phyloP scores from a whole-genome alignment of 1,140 invertebrate genomes.

The Camponotus vicinus region DNA sequence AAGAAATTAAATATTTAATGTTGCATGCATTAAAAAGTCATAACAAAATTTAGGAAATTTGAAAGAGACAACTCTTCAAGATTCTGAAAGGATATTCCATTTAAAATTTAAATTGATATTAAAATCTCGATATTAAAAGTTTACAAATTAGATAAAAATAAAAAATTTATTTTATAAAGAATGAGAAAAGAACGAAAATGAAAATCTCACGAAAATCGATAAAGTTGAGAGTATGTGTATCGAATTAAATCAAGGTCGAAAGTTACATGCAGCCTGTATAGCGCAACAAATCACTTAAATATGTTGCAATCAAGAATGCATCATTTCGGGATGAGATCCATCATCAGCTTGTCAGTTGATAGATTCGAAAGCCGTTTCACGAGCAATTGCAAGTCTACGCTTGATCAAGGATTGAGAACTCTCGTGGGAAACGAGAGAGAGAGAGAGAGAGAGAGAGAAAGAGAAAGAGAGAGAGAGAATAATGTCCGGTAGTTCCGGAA shows the following conservation, averaged over 20 bases:
- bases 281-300: neutral
- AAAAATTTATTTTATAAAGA: neutral
- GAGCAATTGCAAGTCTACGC: constrained; percentile 5
- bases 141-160: neutral
- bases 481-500: constrained; percentile 19
- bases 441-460: neutral
- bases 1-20: neutral
- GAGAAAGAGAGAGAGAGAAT: neutral
- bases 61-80: neutral
- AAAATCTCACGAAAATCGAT: neutral
- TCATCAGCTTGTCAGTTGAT: neutral
- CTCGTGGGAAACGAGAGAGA: constrained; percentile 5
- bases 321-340: neutral
- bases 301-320: neutral
- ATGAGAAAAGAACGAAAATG: neutral
- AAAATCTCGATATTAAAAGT: neutral
- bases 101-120: neutral
- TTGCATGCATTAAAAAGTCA: neutral
- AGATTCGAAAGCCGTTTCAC: constrained; percentile 9
- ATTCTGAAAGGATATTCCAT: neutral
- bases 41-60: neutral
- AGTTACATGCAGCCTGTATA: neutral
- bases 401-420: neutral
- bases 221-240: neutral
- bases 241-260: neutral